Base-by-base conservation (phyloP, 2,797 vertebrate genomes). In the Semotilus atromaculatus region DNA sequence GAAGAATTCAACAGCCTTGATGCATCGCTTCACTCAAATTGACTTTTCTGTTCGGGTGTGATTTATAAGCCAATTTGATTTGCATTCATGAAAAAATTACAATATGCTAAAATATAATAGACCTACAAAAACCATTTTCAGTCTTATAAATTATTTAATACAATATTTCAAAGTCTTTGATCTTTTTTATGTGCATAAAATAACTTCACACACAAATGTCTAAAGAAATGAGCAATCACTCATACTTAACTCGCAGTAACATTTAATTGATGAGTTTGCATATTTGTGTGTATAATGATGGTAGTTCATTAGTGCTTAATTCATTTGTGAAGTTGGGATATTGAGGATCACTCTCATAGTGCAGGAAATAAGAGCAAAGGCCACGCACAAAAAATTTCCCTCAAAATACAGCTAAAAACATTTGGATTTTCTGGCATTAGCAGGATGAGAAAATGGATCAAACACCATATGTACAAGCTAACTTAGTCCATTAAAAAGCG, bases 351-450 rank as follows among this genome's bases (percentile, higher is more conserved):
- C 60, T 73, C 23, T 66, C 9, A 64, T 51, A 66, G 58, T 11
- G 7, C 38, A 45, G 38, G 51, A 82, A 48, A 74, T 11, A 67
- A 31, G 19, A 1, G 9, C 16, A 40, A 75, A 38, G 14, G 58
- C 31, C 43, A 40, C 64, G 51, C 64, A 40, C 45, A 77, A 62
- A 62, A 62, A 14, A 64, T 13, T 29, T 3, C 23, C 45, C n/a
- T 80, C 4, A 55, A 53, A 80, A 38, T 38, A 29, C 23, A 73
- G 13, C 70, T 51, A 48, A 58, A 74, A 82, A 74, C 81, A 74
- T 45, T 64, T 66, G 29, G 21, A 82, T 82, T 64, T 82, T 74
- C 55, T 75, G 81, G 60, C 72, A 45, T n/a, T 81, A 18, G 53
- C 7, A 45, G 38, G 68, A 72, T 83, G 72, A 40, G 72, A 83